These are phyloP conservation scores for Mythimna vitellina DNA, from an alignment of 2,888 invertebrate genomes.

Conservation along the genomic window DNA sequence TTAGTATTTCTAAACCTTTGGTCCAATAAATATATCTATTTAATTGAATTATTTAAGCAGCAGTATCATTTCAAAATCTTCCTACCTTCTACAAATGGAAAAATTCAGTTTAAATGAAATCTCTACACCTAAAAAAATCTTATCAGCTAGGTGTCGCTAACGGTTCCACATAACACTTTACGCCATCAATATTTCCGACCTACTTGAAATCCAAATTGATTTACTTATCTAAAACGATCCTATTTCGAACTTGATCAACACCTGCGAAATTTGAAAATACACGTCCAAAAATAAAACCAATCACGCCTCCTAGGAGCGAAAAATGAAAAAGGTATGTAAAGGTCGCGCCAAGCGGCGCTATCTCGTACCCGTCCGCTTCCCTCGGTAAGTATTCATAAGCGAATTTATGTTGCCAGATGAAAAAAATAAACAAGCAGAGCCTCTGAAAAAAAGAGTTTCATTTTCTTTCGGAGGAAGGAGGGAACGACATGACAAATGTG, in stretches of 20 bases:
- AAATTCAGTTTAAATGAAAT: background rate
- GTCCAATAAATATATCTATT: too few species aligned
- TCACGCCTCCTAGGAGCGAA: background rate
- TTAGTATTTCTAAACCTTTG: too few species aligned
- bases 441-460: slow-evolving; percentile 52
- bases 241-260: background rate
- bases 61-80: too few species aligned
- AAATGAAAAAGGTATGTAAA: slow-evolving; percentile 23
- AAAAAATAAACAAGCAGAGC: slow-evolving; percentile 51
- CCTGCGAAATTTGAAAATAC: background rate
- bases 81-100: too few species aligned
- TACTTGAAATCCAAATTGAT: background rate
- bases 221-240: background rate
- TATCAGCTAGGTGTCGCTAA: background rate
- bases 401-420: slow-evolving; percentile 48
- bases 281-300: slow-evolving; percentile 20
- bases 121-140: too few species aligned
- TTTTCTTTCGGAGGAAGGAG: slow-evolving; percentile 35
- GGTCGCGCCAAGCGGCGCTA: background rate
- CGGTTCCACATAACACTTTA: background rate
- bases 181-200: background rate
- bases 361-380: background rate
- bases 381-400: slow-evolving; percentile 60
- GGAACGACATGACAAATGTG: slow-evolving; percentile 49
- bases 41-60: too few species aligned